phyloP scores from a whole-genome alignment of 2,888 invertebrate genomes.

The Coremacera marginata region DNA sequence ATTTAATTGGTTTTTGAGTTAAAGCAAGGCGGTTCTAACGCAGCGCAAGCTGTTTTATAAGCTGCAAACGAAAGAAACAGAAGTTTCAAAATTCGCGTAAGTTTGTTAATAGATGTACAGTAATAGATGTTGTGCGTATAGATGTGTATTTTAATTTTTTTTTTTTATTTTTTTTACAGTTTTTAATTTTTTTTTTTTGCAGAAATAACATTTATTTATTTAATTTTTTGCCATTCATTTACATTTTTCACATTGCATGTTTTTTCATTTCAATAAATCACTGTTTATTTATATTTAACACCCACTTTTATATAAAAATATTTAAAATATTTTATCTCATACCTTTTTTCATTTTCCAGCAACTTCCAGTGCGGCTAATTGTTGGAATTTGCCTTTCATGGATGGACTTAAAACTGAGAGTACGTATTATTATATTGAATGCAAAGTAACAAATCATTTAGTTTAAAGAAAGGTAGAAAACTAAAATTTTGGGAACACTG shows the following conservation, averaged over 20 bases:
- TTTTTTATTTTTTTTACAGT: not conserved
- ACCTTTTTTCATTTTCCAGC: constrained; percentile 18
- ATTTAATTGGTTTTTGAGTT: too few relatives aligned
- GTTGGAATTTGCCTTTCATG: not conserved
- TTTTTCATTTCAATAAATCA: too few relatives aligned
- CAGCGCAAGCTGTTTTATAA: too few relatives aligned
- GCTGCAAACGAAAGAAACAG: too few relatives aligned
- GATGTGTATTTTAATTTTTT: not conserved
- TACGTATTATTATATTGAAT: too few relatives aligned
- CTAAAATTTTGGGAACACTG: too few relatives aligned
- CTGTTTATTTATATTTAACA: too few relatives aligned
- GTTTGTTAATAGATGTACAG: not conserved
- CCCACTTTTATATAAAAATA: too few relatives aligned
- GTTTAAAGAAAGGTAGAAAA: too few relatives aligned
- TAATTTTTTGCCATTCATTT: not conserved
- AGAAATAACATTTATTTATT: not conserved
- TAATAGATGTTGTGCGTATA: not conserved
- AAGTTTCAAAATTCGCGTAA: too few relatives aligned
- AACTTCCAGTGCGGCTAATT: not conserved
- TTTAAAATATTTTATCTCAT: not conserved
- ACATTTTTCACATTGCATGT: not conserved
- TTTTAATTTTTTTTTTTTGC: not conserved
- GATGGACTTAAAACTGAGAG: constrained; percentile 54
- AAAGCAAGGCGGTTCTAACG: too few relatives aligned
- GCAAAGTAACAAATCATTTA: too few relatives aligned